These are phyloP conservation scores for human (Homo sapiens) DNA, from an alignment of 2,113 vertebrate genomes.

Conservation along the genomic window GRCh38 chr2:147562501-147563000, in stretches of 20 bases:
- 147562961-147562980: conserved; percentile 56
- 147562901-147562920: conserved; percentile 29
- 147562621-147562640: not conserved
- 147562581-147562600: not conserved
- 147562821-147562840: conserved; percentile 65
- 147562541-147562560: not conserved
- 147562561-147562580: not conserved
- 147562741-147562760: conserved; percentile 59
- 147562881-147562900: conserved; percentile 40
- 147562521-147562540: not conserved
- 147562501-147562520: not conserved
- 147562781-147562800: conserved; percentile 38
- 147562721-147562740: conserved; percentile 50
- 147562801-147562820: conserved; percentile 64
- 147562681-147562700: not conserved
- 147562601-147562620: not conserved
- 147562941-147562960: conserved; percentile 48
- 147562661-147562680: not conserved
- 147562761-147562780: conserved; percentile 57
- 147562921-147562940: conserved; percentile 58
- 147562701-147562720: not conserved
- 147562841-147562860: conserved; percentile 54
- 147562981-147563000: conserved; percentile 19
- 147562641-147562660: not conserved
- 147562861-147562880: conserved; percentile 48